Evolutionary conservation across 2,113 vertebrate genomes (phyloP), one percentile per base, ranked within the genome.

Genomic region (Corydoras sp.): DNA sequence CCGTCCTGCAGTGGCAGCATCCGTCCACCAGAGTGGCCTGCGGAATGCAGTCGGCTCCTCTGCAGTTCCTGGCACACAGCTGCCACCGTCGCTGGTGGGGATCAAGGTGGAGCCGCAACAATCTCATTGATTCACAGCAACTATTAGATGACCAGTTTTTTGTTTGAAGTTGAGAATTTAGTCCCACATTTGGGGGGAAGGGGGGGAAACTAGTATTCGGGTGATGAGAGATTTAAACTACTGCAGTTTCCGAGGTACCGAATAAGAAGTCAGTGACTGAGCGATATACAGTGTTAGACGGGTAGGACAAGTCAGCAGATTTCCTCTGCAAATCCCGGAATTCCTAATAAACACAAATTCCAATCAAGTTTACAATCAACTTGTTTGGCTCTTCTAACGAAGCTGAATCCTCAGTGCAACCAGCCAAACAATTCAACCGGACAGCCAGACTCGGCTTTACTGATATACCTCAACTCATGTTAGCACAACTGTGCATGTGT

Each of bases 81-180:
- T 89, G 70, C 91, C 91, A 10, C 91, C 93, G 1, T 88, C 91
- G 1, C 81, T 93, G 80, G 85, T 92, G 2, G 90, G 92, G 65
- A 78, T 89, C 31, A 90, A 91, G n/a, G 82, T 89, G 69, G 92
- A 93, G 75, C 89, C 91, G 35, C 82, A 89, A 1, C 87, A 75
- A 72, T 82, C 83, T 0, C 86, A 90, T 84, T 89, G 77, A 79
- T 73, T 9, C 2, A 13, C 14, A 49, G 18, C 18, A 24, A 24
- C 18, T 24, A 24, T 24, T 2, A n/a, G 31, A 29, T 12, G 11
- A 62, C 50, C 62, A 69, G 54, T 13, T n/a, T n/a, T 63, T 12
- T n/a, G 8, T 54, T 48, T 51, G 48, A 24, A 24, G 31, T 31
- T 11, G 15, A 56, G 66, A 65, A 32, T 68, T n/a, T 51, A 15